Evolutionary conservation across 35 echinoderm and acorn worm genomes (phyloP).

Genomic region (Diadema setosum): DNA sequence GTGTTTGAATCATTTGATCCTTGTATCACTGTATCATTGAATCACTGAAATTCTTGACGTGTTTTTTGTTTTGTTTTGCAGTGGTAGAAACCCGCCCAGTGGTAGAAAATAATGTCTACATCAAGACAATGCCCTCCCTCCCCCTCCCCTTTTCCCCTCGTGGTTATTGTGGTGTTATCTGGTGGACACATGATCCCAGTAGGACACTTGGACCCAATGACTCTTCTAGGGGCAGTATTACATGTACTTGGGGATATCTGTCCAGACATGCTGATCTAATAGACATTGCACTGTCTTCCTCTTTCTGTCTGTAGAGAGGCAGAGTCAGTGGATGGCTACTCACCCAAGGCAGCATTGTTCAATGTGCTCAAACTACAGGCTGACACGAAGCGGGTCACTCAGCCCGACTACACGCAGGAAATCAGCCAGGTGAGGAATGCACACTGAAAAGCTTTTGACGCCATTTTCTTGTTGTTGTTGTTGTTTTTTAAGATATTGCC

Average conservation of each 20-base stretch:
- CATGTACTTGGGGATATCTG: too few species aligned
- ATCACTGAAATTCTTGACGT: too few species aligned
- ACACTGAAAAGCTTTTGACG: too few species aligned
- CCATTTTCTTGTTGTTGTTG: neutral
- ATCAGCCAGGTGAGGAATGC: neutral
- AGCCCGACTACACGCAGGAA: neutral
- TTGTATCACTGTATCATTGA: too few species aligned
- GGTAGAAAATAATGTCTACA: too few species aligned
- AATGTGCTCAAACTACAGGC: neutral
- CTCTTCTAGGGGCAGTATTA: neutral
- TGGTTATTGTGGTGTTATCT: neutral
- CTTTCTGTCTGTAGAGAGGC: neutral
- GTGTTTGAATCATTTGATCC: too few species aligned
- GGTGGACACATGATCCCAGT: neutral
- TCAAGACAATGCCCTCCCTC: too few species aligned
- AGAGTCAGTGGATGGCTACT: neutral
- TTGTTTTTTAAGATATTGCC: neutral
- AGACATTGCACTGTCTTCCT: neutral
- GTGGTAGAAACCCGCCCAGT: too few species aligned
- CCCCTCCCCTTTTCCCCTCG: too few species aligned
- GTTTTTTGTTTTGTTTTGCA: too few species aligned
- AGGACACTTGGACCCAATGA: neutral
- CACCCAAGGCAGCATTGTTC: neutral
- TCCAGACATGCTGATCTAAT: neutral
- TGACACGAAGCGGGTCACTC: neutral